Evolutionary conservation across 2,888 invertebrate genomes (phyloP).

Genomic region (Cyaniris semiargus): DNA sequence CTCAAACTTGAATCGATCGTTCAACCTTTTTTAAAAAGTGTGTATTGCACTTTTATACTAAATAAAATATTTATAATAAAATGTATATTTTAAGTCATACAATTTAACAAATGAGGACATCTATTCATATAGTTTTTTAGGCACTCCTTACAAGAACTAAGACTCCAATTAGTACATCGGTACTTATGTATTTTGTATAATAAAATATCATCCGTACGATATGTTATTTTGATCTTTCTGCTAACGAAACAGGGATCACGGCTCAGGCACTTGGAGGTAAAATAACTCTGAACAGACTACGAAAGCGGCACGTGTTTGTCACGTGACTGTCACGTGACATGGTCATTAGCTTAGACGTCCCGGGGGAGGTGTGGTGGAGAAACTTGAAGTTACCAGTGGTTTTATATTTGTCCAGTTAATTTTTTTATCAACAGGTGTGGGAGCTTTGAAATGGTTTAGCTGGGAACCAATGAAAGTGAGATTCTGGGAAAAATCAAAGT

Average conservation of each 20-base stretch:
- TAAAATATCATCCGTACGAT: background rate
- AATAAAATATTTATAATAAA: too few species aligned
- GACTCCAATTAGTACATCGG: background rate
- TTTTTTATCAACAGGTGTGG: background rate
- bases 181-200: background rate
- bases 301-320: conserved; percentile 42
- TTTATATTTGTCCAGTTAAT: background rate
- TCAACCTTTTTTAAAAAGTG: too few species aligned
- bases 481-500: too few species aligned
- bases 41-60: too few species aligned
- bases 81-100: too few species aligned
- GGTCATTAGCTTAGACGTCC: conserved; percentile 72
- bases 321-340: conserved; percentile 70
- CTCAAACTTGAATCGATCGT: background rate
- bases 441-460: too few species aligned
- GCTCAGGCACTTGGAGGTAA: background rate
- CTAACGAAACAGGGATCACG: background rate
- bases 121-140: background rate
- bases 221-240: background rate
- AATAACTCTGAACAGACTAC: background rate
- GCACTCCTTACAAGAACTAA: background rate
- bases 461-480: too few species aligned
- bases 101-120: too few species aligned
- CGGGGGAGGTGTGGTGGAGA: conserved; percentile 49
- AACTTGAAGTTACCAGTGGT: background rate